phyloP scores from a whole-genome alignment of 2,888 invertebrate species.

The Iphiclides podalirius region DNA sequence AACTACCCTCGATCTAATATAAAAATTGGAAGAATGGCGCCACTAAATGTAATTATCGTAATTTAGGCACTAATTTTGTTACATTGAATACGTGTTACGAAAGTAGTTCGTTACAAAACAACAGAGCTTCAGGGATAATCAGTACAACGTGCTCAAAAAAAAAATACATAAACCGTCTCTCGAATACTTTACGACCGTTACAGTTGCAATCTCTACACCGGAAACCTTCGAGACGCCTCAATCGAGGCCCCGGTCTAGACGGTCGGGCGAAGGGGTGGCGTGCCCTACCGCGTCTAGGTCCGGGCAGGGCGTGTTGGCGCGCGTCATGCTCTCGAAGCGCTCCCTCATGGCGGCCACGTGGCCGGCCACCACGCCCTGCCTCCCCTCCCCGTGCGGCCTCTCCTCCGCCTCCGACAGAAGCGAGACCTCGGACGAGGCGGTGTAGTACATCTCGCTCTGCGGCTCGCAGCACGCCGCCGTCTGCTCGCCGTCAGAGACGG shows the following conservation, averaged over 20 bases:
- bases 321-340: constrained; percentile 72
- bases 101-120: constrained; percentile 1
- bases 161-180: constrained; percentile 17
- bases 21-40: constrained; percentile 5
- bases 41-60: constrained; percentile 9
- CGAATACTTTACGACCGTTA: no score
- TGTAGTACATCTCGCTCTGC: constrained; percentile 63
- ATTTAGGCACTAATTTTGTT: constrained; percentile 20
- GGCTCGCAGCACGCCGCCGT: constrained; percentile 44
- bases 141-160: constrained; percentile 4
- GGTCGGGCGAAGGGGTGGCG: constrained; percentile 61
- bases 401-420: constrained; percentile 54
- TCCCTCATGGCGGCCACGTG: constrained; percentile 77
- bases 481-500: constrained; percentile 43
- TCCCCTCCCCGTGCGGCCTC: constrained; percentile 30
- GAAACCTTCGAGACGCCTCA: no score
- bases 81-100: neutral
- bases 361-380: constrained; percentile 60
- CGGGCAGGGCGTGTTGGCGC: constrained; percentile 65
- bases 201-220: no score
- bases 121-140: constrained; percentile 1
- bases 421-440: constrained; percentile 63
- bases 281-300: constrained; percentile 56
- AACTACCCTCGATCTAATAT: constrained; percentile 12
- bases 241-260: constrained; percentile 35